These are phyloP conservation scores for Panorpa germanica DNA, from an alignment of 2,888 invertebrate species.

Conservation along the genomic window DNA sequence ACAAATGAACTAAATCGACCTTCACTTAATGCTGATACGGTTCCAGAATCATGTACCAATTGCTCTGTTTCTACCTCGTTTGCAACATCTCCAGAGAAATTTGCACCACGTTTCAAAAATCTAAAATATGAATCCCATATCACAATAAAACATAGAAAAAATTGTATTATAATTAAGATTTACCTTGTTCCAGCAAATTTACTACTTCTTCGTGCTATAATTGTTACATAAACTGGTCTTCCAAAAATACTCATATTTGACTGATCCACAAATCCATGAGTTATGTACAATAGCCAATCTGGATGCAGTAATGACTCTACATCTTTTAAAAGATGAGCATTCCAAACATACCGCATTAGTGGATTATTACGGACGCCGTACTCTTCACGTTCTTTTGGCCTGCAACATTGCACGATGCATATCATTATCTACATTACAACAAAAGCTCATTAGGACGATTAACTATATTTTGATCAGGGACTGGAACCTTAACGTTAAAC, in stretches of 20 bases:
- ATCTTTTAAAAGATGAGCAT: slow-evolving; percentile 65
- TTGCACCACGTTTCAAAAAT: slow-evolving; percentile 91
- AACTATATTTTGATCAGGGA: too few relatives aligned
- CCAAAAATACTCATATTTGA: slow-evolving; percentile 85
- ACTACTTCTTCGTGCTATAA: slow-evolving; percentile 83
- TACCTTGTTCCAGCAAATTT: slow-evolving; percentile 92
- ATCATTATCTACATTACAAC: too few relatives aligned
- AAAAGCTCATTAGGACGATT: background rate
- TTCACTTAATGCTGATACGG: slow-evolving; percentile 24
- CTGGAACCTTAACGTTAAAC: too few relatives aligned
- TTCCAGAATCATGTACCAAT: slow-evolving; percentile 24
- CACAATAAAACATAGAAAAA: too few relatives aligned
- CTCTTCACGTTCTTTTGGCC: slow-evolving; percentile 28
- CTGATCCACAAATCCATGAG: slow-evolving; percentile 88
- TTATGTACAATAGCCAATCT: slow-evolving; percentile 87
- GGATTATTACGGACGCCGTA: slow-evolving; percentile 59
- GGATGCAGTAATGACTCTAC: slow-evolving; percentile 63
- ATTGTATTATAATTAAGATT: too few relatives aligned
- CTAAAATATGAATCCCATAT: too few relatives aligned
- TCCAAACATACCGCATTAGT: slow-evolving; percentile 88
- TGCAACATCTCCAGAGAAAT: slow-evolving; percentile 89
- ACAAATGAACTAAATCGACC: slow-evolving; percentile 74
- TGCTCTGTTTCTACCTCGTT: slow-evolving; percentile 76
- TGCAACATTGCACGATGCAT: too few relatives aligned
- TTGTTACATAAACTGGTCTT: slow-evolving; percentile 65